A percentile compares a stretch with the other conserved stretches of the same genome.
These are phyloP conservation scores for Hemibagrus guttatus DNA, from an alignment of 2,797 vertebrate genomes.

Conservation along the genomic window DNA sequence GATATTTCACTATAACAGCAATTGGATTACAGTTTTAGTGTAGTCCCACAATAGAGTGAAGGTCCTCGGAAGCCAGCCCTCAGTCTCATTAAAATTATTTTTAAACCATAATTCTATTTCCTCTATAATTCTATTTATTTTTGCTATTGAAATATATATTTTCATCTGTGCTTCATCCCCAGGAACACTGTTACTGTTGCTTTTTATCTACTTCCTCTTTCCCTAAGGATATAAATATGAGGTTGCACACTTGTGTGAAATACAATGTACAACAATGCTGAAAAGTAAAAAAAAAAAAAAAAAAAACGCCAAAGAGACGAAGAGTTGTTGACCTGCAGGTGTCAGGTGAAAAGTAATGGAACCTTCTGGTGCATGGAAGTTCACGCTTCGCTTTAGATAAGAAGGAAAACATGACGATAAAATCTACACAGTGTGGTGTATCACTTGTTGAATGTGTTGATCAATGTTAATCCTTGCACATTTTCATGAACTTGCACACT, in stretches of 20 bases:
- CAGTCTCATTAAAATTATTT: too few relatives aligned
- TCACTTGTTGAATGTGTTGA: neutral
- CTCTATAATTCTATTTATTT: neutral
- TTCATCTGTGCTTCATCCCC: neutral
- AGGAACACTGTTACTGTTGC: too few relatives aligned
- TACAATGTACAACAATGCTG: too few relatives aligned
- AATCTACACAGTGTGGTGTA: neutral
- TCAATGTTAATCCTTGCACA: neutral
- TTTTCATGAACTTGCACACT: neutral
- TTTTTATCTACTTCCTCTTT: neutral
- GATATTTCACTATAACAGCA: too few relatives aligned
- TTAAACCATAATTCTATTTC: neutral
- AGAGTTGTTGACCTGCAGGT: too few relatives aligned
- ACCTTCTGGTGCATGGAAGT: too few relatives aligned
- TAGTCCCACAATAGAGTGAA: too few relatives aligned
- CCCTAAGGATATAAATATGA: neutral
- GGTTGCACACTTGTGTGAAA: neutral
- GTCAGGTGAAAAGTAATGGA: neutral
- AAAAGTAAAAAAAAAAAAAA: neutral
- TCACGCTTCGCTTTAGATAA: neutral
- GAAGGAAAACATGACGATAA: rapidly evolving
- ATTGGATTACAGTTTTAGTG: too few relatives aligned
- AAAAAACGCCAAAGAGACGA: neutral
- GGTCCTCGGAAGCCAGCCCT: too few relatives aligned
- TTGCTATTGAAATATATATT: neutral